Evolutionary conservation across 37 sponge, comb jelly and placozoan species (phyloP).

Genomic region (Agelas oroides): DNA sequence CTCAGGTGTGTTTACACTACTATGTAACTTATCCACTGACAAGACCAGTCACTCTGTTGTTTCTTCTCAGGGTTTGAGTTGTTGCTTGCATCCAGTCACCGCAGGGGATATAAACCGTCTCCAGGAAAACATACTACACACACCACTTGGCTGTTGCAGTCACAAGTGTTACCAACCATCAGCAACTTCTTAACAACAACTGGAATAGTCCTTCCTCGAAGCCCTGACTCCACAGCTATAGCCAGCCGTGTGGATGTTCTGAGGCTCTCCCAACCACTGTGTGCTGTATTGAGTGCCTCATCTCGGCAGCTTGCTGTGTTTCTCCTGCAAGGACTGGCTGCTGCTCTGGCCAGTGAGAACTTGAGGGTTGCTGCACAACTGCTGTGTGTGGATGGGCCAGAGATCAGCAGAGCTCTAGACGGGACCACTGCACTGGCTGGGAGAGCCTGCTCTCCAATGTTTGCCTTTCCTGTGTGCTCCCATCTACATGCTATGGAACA

Average conservation of each 20-base stretch:
- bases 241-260: background rate
- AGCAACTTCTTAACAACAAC: no score
- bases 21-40: no score
- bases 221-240: background rate
- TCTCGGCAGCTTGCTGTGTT: background rate
- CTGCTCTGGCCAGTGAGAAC: background rate
- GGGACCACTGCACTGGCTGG: background rate
- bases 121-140: background rate
- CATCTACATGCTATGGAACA: background rate
- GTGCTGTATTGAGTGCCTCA: background rate
- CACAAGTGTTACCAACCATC: no score
- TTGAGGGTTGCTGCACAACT: background rate
- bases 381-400: background rate
- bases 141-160: no score
- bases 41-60: background rate
- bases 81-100: conserved; percentile 9
- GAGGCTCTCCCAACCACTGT: background rate
- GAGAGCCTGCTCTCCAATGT: background rate
- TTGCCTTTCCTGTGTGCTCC: background rate
- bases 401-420: background rate
- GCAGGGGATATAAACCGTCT: background rate
- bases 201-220: no score
- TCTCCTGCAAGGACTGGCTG: background rate
- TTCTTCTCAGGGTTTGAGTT: background rate
- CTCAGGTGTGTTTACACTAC: background rate